These are phyloP conservation scores for Gryllus longicercus DNA, from an alignment of 2,888 invertebrate genomes.

Conservation along the genomic window DNA sequence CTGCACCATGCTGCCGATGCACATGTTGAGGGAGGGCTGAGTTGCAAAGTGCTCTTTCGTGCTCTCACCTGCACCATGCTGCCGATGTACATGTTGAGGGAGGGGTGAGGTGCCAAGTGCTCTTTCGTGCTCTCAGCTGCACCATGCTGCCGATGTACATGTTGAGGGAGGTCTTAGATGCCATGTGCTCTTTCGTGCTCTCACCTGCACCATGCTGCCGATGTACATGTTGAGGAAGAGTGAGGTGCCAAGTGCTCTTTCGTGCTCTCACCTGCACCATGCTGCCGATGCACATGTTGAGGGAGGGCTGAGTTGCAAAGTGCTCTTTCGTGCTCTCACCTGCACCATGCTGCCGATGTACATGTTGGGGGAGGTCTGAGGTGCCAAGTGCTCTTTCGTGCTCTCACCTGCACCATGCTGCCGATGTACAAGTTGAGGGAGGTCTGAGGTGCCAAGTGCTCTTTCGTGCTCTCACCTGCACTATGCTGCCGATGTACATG, in stretches of 20 bases:
- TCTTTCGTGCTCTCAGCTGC: too few species aligned
- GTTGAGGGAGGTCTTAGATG: constrained; percentile 65
- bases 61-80: constrained; percentile 58
- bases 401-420: constrained; percentile 58
- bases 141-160: too few species aligned
- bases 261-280: constrained; percentile 55
- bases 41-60: too few species aligned
- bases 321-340: too few species aligned
- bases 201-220: too few species aligned
- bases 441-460: constrained; percentile 65
- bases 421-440: constrained; percentile 69
- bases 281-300: constrained; percentile 68
- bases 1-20: too few species aligned
- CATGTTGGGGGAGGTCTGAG: too few species aligned
- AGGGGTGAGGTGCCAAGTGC: constrained; percentile 66
- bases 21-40: too few species aligned
- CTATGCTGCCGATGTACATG: constrained; percentile 30
- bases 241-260: constrained; percentile 61
- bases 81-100: constrained; percentile 67
- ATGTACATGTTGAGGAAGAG: constrained; percentile 56
- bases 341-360: too few species aligned
- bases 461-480: too few species aligned
- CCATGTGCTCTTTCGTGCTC: constrained; percentile 52
- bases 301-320: constrained; percentile 47
- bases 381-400: too few species aligned